These are phyloP conservation scores for Spilarctia lutea DNA, from an alignment of 2,888 invertebrate species.

Conservation along the genomic window DNA sequence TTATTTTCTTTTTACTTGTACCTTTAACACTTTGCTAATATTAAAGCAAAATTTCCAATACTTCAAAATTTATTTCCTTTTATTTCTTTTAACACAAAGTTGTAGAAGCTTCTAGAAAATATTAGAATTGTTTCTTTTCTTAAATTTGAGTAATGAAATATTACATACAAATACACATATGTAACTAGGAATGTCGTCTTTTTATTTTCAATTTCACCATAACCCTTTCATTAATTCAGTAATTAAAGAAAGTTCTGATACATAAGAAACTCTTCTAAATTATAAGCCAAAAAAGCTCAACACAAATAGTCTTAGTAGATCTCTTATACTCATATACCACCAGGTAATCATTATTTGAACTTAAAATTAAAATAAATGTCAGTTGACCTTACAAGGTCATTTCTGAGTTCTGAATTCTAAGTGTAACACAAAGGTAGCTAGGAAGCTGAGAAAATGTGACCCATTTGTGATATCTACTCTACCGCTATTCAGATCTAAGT, in stretches of 20 bases:
- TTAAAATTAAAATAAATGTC: not conserved
- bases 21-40: conserved; percentile 40
- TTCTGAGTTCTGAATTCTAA: not conserved
- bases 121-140: not conserved
- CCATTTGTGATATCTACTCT: conserved; percentile 32
- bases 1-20: conserved; percentile 21
- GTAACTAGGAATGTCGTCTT: not conserved
- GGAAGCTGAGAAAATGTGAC: conserved; percentile 20
- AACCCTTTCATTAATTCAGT: not conserved
- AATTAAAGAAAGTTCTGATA: not conserved
- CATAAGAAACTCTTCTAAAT: not conserved
- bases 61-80: conserved; percentile 2
- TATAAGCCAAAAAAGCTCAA: not conserved
- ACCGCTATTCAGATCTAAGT: conserved; percentile 40
- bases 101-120: not conserved
- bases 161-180: not conserved
- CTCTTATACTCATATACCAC: too few relatives aligned
- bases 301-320: not conserved
- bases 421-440: not conserved
- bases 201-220: not conserved
- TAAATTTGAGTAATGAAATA: not conserved
- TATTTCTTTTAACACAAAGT: not conserved
- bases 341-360: not conserved
- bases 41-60: conserved; percentile 32
- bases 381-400: not conserved